Conservation (phyloP, 2,113 vertebrate genomes). For the Planiliza haematocheilus region DNA sequence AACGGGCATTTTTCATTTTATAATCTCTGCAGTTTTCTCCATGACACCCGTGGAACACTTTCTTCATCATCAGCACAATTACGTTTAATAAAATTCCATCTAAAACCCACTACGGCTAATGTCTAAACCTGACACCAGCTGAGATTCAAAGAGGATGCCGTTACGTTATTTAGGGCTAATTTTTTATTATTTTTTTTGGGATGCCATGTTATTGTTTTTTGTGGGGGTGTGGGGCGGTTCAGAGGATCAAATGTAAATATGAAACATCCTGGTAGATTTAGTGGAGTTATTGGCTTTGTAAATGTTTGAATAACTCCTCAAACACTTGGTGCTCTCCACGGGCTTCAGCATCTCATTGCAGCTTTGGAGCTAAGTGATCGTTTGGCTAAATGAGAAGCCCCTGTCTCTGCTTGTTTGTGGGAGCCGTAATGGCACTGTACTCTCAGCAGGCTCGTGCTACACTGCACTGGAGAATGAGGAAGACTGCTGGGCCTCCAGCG, state of each 20-base stretch:
- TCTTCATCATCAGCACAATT: conserved; percentile 63
- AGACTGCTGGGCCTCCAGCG: conserved; percentile 92
- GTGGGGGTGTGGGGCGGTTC: conserved; percentile 38
- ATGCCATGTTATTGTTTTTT: conserved; percentile 59
- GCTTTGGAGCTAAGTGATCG: conserved; percentile 95
- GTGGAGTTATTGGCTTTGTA: conserved; percentile 97
- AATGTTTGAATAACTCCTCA: conserved; percentile 97
- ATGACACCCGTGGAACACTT: conserved; percentile 33
- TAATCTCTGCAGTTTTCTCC: conserved; percentile 41
- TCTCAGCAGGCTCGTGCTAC: conserved; percentile 93
- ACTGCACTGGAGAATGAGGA: conserved; percentile 88
- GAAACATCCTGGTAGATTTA: conserved; percentile 92
- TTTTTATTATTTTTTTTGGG: conserved; percentile 31
- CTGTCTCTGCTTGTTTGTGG: conserved; percentile 91
- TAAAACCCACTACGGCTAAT: conserved; percentile 52
- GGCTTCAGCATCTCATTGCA: conserved; percentile 90
- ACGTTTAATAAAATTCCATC: conserved; percentile 68
- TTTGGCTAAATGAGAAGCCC: conserved; percentile 92
- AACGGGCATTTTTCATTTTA: conserved; percentile 37
- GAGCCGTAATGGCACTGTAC: conserved; percentile 90
- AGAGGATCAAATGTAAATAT: conserved; percentile 75
- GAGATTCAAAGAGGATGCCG: conserved; percentile 63
- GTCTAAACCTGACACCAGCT: conserved; percentile 60
- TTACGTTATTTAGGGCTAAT: conserved; percentile 50
- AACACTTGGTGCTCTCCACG: conserved; percentile 92